These are phyloP conservation scores for Leptopilina myrica DNA, from an alignment of 2,888 invertebrate species.

Conservation along the genomic window DNA sequence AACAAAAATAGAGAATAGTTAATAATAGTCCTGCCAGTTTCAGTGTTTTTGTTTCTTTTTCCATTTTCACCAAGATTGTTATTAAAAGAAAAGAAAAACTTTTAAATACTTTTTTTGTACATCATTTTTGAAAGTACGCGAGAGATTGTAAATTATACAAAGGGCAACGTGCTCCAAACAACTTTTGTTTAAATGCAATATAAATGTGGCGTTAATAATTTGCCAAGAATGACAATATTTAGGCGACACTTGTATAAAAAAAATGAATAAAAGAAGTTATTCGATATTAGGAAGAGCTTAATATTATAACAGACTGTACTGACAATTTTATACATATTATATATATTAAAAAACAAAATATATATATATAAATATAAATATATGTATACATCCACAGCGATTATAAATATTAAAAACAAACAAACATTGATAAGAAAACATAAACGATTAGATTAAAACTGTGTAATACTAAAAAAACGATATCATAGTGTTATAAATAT, in stretches of 20 bases:
- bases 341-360: conserved; percentile 59
- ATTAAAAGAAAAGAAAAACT: not conserved
- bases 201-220: conserved; percentile 45
- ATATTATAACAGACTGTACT: conserved; percentile 69
- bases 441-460: conserved; percentile 54
- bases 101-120: not conserved
- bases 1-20: conserved; percentile 8
- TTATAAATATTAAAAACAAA: conserved; percentile 55
- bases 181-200: conserved; percentile 35
- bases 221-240: conserved; percentile 69
- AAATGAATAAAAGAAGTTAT: conserved; percentile 51
- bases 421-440: conserved; percentile 48
- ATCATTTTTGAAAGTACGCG: conserved; percentile 2
- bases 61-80: not conserved
- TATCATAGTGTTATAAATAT: conserved; percentile 60
- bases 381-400: conserved; percentile 56
- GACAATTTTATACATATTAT: conserved; percentile 63
- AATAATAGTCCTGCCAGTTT: conserved; percentile 1
- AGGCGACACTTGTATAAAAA: conserved; percentile 56
- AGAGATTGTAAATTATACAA: conserved; percentile 9
- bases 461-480: conserved; percentile 65
- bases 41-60: not conserved
- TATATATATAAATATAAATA: conserved; percentile 59
- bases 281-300: conserved; percentile 68
- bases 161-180: conserved; percentile 35